A percentile compares a stretch with the other conserved stretches of the same genome.
phyloP scores from a whole-genome alignment of 2,113 vertebrate genomes.

The Corythornis madagascariensis region DNA sequence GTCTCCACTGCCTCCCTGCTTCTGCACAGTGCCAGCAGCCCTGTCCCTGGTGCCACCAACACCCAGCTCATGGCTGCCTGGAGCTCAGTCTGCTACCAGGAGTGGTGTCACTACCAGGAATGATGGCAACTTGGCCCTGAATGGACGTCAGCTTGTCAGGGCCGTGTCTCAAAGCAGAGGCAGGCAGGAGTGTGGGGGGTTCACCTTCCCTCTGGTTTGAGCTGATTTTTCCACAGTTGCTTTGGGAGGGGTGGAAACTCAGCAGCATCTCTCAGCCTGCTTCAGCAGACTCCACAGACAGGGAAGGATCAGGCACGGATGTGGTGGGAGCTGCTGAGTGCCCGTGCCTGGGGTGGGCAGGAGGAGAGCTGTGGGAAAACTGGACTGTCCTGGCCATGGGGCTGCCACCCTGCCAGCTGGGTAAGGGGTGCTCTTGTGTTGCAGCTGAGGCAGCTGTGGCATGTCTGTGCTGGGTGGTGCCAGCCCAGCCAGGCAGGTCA shows the following conservation, averaged over 20 bases:
- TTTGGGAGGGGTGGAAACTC: background rate
- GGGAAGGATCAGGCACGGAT: fast-evolving
- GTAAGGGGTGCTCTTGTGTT: fast-evolving
- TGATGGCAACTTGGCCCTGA: background rate
- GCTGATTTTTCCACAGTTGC: background rate
- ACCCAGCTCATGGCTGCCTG: background rate
- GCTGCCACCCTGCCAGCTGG: fast-evolving
- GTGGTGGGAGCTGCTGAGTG: fast-evolving
- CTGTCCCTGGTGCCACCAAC: background rate
- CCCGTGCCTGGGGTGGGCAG: background rate
- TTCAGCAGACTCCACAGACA: background rate
- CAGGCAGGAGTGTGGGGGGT: background rate
- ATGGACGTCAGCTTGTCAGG: background rate
- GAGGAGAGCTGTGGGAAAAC: too few species aligned
- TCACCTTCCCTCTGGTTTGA: fast-evolving
- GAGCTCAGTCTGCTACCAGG: fast-evolving
- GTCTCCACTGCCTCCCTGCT: background rate
- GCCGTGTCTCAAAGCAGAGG: background rate
- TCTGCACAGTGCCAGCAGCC: background rate
- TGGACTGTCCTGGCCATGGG: fast-evolving
- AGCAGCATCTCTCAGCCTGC: background rate
- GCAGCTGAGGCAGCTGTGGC: background rate
- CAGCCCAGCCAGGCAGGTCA: too few species aligned
- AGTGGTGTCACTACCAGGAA: background rate
- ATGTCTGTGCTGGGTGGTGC: fast-evolving